Evolutionary conservation across 2,888 invertebrate genomes (phyloP), one percentile per base, ranked within the genome.

Genomic region (Noctua janthina): DNA sequence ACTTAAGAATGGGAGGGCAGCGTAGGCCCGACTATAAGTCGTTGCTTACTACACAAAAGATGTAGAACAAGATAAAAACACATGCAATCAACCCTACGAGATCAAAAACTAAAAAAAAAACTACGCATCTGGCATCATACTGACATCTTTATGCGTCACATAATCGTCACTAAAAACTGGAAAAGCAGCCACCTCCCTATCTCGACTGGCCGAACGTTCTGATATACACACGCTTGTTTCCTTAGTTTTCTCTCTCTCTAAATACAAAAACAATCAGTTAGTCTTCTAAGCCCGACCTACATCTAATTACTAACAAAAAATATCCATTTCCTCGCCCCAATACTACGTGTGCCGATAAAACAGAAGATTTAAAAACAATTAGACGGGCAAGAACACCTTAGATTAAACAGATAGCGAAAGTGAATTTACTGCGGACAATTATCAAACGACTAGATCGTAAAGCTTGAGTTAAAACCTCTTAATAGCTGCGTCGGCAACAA

Each of bases 401-500:
- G 91, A 92, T 93, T 92, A 93, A 93, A 92, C 88, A 91, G 92
- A 93, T 91, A 91, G 91, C 89, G 90, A 92, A 93, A 92, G 92
- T 91, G 89, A 94, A 94, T 94, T 94, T 94, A 93, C 92, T 90
- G 92, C 88, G 86, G 76, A 84, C 94, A 92, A 93, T 94, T 94
- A 94, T 93, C 92, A 93, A 91, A 89, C 92, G 92, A 93, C 90
- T 92, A 82, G 92, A 92, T 94, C 94, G 93, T 94, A 94, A 95
- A 94, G 87, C 92, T 90, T 81, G 91, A 93, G 91, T 93, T 93
- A 92, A 93, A 93, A 93, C 91, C 93, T 92, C 93, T 90, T 93
- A 93, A 94, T 92, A 92, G 94, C 93, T 90, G 89, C 91, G 92
- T 92, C 90, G 90, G 92, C 93, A 92, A 94, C 93, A 93, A 93